These are phyloP conservation scores for Aythya fuligula DNA, from an alignment of 2,797 vertebrate genomes.

Conservation along the genomic window DNA sequence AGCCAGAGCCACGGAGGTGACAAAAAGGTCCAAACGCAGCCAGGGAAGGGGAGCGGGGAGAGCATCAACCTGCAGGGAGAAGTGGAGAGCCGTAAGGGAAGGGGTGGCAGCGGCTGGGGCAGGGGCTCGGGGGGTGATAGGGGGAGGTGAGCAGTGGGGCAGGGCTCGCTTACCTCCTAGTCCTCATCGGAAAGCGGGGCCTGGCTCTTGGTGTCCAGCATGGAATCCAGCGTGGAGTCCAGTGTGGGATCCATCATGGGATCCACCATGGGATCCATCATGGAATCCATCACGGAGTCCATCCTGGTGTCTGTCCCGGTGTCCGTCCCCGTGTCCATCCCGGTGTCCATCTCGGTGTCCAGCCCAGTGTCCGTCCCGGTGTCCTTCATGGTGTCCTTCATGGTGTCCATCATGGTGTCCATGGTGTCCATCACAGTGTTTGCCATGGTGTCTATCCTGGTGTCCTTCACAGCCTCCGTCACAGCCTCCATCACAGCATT, in stretches of 20 bases:
- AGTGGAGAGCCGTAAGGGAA: not conserved
- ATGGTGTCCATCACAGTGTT: not conserved
- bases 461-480: too few relatives aligned
- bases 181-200: not conserved
- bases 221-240: too few relatives aligned
- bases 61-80: not conserved
- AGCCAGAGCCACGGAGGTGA: accelerated
- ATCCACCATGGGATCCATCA: too few relatives aligned
- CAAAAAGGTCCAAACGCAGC: not conserved
- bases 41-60: not conserved
- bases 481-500: not conserved
- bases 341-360: not conserved
- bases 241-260: too few relatives aligned
- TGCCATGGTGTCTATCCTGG: too few relatives aligned
- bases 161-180: not conserved
- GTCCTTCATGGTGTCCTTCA: too few relatives aligned
- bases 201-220: not conserved
- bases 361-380: too few relatives aligned
- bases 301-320: too few relatives aligned
- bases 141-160: too few relatives aligned
- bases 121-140: not conserved
- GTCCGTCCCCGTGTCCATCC: too few relatives aligned
- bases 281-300: too few relatives aligned
- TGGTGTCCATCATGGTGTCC: too few relatives aligned
- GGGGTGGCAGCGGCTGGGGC: accelerated